Conservation (phyloP, 2,888 invertebrate genomes). For the Odontomyia ornata region DNA sequence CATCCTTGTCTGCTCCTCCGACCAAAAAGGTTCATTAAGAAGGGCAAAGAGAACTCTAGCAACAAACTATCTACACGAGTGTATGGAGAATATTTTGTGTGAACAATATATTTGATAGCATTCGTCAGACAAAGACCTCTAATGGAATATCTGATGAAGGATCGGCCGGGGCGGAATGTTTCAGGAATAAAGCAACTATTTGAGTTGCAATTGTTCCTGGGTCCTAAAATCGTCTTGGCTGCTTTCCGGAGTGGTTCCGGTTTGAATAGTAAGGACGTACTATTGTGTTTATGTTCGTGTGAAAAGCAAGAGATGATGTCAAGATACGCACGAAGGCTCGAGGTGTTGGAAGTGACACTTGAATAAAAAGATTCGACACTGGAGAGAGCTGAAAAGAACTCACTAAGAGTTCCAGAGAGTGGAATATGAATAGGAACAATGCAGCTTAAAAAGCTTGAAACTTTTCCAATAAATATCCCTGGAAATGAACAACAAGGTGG, state of each 20-base stretch:
- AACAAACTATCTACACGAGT: too few species aligned
- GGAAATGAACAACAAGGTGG: too few species aligned
- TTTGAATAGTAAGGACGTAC: neutral
- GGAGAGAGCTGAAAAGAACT: too few species aligned
- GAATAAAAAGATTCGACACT: neutral
- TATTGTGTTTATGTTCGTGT: neutral
- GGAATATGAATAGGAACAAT: too few species aligned
- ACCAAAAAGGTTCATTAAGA: too few species aligned
- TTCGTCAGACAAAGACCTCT: slow-evolving; percentile 46
- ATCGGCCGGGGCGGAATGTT: slow-evolving; percentile 16
- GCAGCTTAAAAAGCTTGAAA: too few species aligned
- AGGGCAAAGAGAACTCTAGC: too few species aligned
- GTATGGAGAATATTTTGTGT: neutral
- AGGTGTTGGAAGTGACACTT: neutral
- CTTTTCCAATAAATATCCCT: too few species aligned
- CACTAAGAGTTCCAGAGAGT: too few species aligned
- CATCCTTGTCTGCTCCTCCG: too few species aligned
- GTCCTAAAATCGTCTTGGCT: slow-evolving; percentile 40
- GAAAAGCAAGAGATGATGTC: neutral
- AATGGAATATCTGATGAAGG: slow-evolving; percentile 47
- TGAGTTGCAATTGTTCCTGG: slow-evolving; percentile 19
- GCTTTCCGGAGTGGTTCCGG: slow-evolving; percentile 39
- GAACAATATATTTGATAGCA: slow-evolving; percentile 49
- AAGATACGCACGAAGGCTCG: too few species aligned
- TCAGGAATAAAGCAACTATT: slow-evolving; percentile 30